Conservation (phyloP, 2,888 invertebrate species). For the Pachymerium ferrugineum region DNA sequence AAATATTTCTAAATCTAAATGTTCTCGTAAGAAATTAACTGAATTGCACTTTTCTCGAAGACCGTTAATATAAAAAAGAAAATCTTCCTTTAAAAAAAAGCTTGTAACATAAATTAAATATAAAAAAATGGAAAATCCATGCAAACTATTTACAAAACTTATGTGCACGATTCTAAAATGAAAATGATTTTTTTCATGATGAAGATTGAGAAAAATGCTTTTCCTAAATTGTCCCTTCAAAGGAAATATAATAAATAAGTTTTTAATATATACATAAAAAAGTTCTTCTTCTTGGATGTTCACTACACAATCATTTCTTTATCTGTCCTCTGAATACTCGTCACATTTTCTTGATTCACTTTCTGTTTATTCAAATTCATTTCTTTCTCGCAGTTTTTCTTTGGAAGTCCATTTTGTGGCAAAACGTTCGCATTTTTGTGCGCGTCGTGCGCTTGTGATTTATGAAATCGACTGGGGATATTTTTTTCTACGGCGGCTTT, state of each 20-base stretch:
- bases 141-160: conserved; percentile 11
- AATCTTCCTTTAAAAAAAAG: no score
- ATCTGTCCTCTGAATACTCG: conserved; percentile 36
- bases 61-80: not conserved
- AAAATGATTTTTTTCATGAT: no score
- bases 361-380: conserved; percentile 51
- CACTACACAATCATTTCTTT: conserved; percentile 39
- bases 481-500: conserved; percentile 38
- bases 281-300: no score
- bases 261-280: not conserved
- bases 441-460: conserved; percentile 77
- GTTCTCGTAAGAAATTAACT: no score
- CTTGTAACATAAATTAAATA: not conserved
- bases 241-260: not conserved
- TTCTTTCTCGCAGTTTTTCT: conserved; percentile 72
- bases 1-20: no score
- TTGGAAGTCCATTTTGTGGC: conserved; percentile 52
- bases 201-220: no score
- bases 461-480: conserved; percentile 58
- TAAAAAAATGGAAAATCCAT: not conserved
- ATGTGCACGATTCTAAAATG: no score
- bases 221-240: no score
- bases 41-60: conserved; percentile 7
- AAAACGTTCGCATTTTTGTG: conserved; percentile 62
- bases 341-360: not conserved